Conservation (phyloP, 2,797 vertebrate species). For the Gallinago stenura region DNA sequence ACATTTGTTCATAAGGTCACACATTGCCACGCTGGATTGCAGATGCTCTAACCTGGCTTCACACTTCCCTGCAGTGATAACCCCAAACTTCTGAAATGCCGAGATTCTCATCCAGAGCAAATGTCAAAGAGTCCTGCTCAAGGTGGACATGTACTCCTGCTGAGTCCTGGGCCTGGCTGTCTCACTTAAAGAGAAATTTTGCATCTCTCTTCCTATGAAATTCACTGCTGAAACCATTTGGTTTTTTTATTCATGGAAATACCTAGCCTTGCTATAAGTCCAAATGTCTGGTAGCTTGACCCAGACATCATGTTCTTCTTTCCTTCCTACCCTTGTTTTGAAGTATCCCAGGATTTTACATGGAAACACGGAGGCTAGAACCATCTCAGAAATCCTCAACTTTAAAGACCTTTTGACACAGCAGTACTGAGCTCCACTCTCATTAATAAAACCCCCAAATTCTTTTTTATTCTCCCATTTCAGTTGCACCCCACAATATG, state of each 20-base stretch:
- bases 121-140: accelerated
- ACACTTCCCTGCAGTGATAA: background rate
- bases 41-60: background rate
- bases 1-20: background rate
- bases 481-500: background rate
- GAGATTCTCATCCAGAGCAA: background rate
- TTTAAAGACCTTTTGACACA: background rate
- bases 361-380: background rate
- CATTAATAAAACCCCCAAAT: background rate
- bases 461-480: background rate
- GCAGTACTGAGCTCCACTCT: background rate
- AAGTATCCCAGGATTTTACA: background rate
- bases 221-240: background rate
- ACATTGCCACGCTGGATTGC: background rate
- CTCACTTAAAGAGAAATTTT: background rate
- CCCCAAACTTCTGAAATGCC: background rate
- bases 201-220: background rate
- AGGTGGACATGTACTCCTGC: background rate
- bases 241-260: background rate
- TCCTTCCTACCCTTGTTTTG: background rate
- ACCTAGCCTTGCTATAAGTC: background rate
- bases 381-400: background rate
- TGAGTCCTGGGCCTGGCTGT: background rate
- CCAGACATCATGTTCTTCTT: background rate
- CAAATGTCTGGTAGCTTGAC: accelerated